phyloP scores from a whole-genome alignment of 2,797 vertebrate species.

The Benthosema pterotum region DNA sequence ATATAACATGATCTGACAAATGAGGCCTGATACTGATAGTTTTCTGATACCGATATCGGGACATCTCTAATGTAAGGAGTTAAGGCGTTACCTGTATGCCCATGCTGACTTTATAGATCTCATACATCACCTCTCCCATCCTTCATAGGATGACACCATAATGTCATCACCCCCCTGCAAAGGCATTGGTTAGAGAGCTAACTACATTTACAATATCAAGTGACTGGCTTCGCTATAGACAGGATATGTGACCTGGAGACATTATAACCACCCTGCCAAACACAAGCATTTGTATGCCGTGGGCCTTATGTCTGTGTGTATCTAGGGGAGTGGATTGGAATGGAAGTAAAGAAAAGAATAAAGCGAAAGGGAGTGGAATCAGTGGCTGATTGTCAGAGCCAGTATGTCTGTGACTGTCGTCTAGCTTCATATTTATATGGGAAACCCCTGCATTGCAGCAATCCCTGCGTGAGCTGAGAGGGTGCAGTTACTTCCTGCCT shows the following conservation, averaged over 20 bases:
- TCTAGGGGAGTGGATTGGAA: not conserved
- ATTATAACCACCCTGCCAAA: constrained; percentile 13
- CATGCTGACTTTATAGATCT: not conserved
- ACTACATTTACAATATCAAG: constrained; percentile 14
- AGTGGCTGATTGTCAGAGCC: constrained; percentile 43
- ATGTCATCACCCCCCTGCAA: constrained; percentile 6
- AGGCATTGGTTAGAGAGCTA: constrained; percentile 11
- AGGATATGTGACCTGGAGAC: not conserved
- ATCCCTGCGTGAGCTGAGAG: constrained; percentile 71
- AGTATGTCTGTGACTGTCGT: constrained; percentile 32
- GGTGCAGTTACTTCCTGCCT: constrained; percentile 67
- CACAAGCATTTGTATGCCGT: constrained; percentile 18
- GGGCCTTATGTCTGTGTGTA: constrained; percentile 31
- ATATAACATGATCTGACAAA: too few species aligned
- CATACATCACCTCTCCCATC: constrained; percentile 4
- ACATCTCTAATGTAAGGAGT: too few species aligned
- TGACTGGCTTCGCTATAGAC: not conserved
- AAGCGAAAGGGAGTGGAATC: constrained; percentile 11
- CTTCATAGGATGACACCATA: constrained; percentile 11
- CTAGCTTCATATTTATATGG: constrained; percentile 65
- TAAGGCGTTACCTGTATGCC: not conserved
- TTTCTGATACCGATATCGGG: too few species aligned
- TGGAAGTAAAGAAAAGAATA: not conserved
- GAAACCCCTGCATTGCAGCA: constrained; percentile 86
- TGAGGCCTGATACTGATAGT: too few species aligned